Percentiles rank a stretch among this genome's conserved stretches.
These are phyloP conservation scores for Rhamphomyia laevipes DNA, from an alignment of 2,888 invertebrate species.

Conservation along the genomic window DNA sequence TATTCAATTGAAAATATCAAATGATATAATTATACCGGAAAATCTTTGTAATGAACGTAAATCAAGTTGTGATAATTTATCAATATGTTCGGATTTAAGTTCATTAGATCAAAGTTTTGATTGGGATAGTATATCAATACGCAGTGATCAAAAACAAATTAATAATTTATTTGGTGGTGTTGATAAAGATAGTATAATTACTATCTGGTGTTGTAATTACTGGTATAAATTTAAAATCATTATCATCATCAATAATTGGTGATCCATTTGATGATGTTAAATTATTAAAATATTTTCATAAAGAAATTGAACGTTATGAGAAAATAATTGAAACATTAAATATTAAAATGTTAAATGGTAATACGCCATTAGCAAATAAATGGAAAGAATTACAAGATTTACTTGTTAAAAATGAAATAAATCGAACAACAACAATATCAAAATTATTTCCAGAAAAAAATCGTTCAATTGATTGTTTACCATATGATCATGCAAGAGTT, in stretches of 20 bases:
- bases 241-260: too few species aligned
- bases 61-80: slow-evolving; percentile 32
- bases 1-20: slow-evolving; percentile 5
- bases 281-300: slow-evolving; percentile 62
- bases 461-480: slow-evolving; percentile 71
- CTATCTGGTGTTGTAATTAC: slow-evolving; percentile 2
- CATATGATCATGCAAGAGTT: slow-evolving; percentile 78
- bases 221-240: slow-evolving; percentile 26
- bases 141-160: slow-evolving; percentile 25
- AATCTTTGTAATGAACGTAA: slow-evolving; percentile 18
- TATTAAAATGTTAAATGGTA: slow-evolving; percentile 67
- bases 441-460: slow-evolving; percentile 72
- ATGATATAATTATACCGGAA: slow-evolving; percentile 13
- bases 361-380: slow-evolving; percentile 73
- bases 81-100: slow-evolving; percentile 33
- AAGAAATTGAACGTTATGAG: slow-evolving; percentile 78
- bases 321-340: slow-evolving; percentile 71
- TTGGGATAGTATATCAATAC: slow-evolving; percentile 30
- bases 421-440: slow-evolving; percentile 59
- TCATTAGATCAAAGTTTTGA: slow-evolving; percentile 32
- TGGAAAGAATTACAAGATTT: slow-evolving; percentile 77
- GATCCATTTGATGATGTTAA: slow-evolving; percentile 66
- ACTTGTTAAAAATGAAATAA: slow-evolving; percentile 55
- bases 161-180: slow-evolving; percentile 17
- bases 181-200: too few species aligned